Evolutionary conservation across 2,797 vertebrate genomes (phyloP).

Genomic region (Coranthus polyacanthus): DNA sequence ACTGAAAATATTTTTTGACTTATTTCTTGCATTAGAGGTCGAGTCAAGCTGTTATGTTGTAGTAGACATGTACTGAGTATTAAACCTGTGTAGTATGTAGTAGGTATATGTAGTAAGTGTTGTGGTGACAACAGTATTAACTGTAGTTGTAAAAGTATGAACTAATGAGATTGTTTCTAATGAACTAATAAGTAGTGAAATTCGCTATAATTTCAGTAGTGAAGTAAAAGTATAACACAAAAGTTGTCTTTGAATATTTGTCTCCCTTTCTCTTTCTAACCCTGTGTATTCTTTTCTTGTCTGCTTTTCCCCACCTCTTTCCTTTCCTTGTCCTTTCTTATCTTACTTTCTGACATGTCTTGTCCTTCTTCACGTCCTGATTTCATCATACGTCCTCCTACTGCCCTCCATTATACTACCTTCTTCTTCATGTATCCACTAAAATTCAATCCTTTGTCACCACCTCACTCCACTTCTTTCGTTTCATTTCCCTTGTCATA

Average conservation of each 20-base stretch:
- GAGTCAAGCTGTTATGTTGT: slow-evolving; percentile 11
- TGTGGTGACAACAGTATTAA: slow-evolving; percentile 72
- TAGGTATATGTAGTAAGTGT: slow-evolving; percentile 33
- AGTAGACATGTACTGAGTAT: slow-evolving; percentile 41
- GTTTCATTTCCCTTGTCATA: not conserved
- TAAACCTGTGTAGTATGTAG: slow-evolving; percentile 45
- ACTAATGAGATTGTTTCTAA: slow-evolving; percentile 26
- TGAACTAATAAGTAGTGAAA: not conserved
- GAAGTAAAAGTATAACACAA: not conserved
- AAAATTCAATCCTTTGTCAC: too few relatives aligned
- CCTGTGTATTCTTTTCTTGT: slow-evolving; percentile 46
- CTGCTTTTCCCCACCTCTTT: slow-evolving; percentile 59
- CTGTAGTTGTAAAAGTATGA: slow-evolving; percentile 47
- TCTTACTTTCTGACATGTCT: too few relatives aligned
- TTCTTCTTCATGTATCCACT: too few relatives aligned
- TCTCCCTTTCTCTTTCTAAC: slow-evolving; percentile 62
- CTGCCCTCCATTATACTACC: slow-evolving; percentile 39
- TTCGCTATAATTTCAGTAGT: slow-evolving; percentile 1
- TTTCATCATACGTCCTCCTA: not conserved
- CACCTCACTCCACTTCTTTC: not conserved
- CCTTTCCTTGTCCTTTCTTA: not conserved
- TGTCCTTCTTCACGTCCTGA: too few relatives aligned
- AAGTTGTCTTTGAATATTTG: slow-evolving; percentile 13
- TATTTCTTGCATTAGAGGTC: slow-evolving; percentile 13
- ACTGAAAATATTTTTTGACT: not conserved